phyloP scores from a whole-genome alignment of 2,888 invertebrate genomes.

The Patella pellucida region DNA sequence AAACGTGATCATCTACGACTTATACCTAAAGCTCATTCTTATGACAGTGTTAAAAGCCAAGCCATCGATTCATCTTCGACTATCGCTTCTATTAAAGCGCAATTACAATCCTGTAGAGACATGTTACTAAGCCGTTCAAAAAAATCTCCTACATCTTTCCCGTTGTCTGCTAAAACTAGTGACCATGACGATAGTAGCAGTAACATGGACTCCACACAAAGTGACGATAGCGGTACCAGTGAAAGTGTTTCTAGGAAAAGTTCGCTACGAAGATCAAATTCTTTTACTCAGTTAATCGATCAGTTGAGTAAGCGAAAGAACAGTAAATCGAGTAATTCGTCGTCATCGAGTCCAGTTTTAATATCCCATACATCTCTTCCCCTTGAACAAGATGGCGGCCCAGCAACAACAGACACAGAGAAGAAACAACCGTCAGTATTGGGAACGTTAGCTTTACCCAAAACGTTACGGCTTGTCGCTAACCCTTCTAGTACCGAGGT shows the following conservation, averaged over 20 bases:
- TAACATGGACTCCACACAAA: not conserved
- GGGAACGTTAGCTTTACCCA: not conserved
- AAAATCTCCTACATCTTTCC: not conserved
- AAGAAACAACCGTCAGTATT: not conserved
- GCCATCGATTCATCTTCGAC: slow-evolving; percentile 31
- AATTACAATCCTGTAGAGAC: slow-evolving; percentile 60
- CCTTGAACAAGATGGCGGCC: not conserved
- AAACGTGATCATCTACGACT: not conserved
- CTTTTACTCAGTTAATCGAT: slow-evolving; percentile 42
- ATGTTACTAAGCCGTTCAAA: slow-evolving; percentile 39
- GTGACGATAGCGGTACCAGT: slow-evolving; percentile 3
- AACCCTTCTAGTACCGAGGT: slow-evolving; percentile 29
- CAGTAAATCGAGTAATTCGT: slow-evolving; percentile 15
- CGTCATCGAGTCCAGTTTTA: slow-evolving; percentile 2
- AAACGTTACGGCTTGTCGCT: slow-evolving; percentile 30
- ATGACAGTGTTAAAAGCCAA: slow-evolving; percentile 30
- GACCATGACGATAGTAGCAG: slow-evolving; percentile 26
- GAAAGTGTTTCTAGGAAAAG: slow-evolving; percentile 33
- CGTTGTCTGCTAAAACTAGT: not conserved
- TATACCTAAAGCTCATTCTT: slow-evolving; percentile 38
- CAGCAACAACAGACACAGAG: not conserved
- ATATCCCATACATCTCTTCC: not conserved
- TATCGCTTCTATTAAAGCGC: slow-evolving; percentile 58
- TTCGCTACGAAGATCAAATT: slow-evolving; percentile 49
- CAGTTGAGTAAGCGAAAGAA: slow-evolving; percentile 28